Base-by-base conservation (phyloP, 2,888 invertebrate genomes). In the Muscina levida region DNA sequence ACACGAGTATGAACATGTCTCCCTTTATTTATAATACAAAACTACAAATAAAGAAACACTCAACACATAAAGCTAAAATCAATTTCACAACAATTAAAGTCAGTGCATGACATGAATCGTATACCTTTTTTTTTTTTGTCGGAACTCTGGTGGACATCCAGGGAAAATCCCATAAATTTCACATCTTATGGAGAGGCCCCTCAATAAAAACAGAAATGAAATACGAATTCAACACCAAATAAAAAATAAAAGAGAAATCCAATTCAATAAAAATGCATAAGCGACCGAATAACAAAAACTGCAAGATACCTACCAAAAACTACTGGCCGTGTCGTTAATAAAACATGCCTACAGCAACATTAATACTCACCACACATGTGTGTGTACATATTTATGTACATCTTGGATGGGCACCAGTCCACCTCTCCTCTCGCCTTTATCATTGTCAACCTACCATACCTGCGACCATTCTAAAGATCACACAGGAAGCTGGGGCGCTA, bases 41-140 rank as follows among this genome's bases (percentile, higher is more conserved):
- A 31, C 3, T 31, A 31, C 31, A 31, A 31, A 31, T n/a, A n/a
- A 31, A 31, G 31, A 5, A 31, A 31, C 3, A 31, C 31, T 31
- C 31, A 31, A 31, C 31, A 31, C 31, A 31, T 31, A 31, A 31
- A 46, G 17, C 5, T 46, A 4, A 46, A 46, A 46, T 46, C 46
- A 46, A 46, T 46, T 46, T 46, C 46, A 46, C 17, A 46, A 46
- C 46, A 46, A 46, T 46, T 46, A 46, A 46, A 46, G 15, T 15
- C 15, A 46, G 15, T 46, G 46, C 46, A 46, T 46, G 46, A n/a
- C 46, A 5, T 46, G 31, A 3, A 15, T 46, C 46, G 31, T 5
- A 46, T 46, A n/a, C 8, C 1, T 4, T 46, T 8, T 11, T 8
- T 44, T 10, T n/a, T 11, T 11, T 44, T 44, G 13, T 44, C 37